phyloP scores from a whole-genome alignment of 2,797 vertebrate species.

The Typhlichthys subterraneus region DNA sequence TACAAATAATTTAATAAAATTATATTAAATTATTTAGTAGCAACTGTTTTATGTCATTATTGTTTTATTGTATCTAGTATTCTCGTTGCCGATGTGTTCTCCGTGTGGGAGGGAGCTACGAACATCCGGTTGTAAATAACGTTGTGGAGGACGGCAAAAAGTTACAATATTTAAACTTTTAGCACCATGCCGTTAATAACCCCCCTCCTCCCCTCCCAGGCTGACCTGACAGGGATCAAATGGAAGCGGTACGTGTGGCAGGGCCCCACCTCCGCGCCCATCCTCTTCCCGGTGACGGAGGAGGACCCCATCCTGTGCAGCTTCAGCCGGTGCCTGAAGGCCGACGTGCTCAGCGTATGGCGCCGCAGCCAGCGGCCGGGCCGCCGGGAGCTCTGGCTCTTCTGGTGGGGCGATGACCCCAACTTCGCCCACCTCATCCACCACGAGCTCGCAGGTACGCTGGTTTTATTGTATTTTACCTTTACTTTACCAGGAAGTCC shows the following conservation, averaged over 20 bases:
- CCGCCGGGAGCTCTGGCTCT: constrained; percentile 95
- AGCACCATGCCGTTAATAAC: too few relatives aligned
- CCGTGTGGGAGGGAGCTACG: too few relatives aligned
- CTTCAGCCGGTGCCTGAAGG: constrained; percentile 96
- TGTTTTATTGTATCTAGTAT: too few relatives aligned
- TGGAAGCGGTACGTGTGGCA: constrained; percentile 98
- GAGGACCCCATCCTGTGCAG: constrained; percentile 99
- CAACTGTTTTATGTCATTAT: too few relatives aligned
- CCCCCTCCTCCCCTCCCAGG: constrained; percentile 70
- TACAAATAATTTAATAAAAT: too few relatives aligned
- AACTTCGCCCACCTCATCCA: constrained; percentile 96
- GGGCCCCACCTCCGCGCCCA: constrained; percentile 94
- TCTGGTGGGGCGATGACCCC: constrained; percentile 98
- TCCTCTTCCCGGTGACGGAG: constrained; percentile 96
- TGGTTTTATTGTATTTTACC: too few relatives aligned
- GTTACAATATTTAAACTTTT: too few relatives aligned
- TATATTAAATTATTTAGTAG: too few relatives aligned
- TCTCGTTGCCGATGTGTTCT: too few relatives aligned
- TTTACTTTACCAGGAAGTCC: too few relatives aligned
- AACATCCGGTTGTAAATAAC: too few relatives aligned
- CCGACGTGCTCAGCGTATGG: constrained; percentile 95
- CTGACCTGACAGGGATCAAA: constrained; percentile 98
- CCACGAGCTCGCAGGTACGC: constrained; percentile 91
- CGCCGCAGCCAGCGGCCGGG: constrained; percentile 93
- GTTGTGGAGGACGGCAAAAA: too few relatives aligned